These are phyloP conservation scores for Leucopsar rothschildi DNA, from an alignment of 2,113 vertebrate species.

Conservation along the genomic window DNA sequence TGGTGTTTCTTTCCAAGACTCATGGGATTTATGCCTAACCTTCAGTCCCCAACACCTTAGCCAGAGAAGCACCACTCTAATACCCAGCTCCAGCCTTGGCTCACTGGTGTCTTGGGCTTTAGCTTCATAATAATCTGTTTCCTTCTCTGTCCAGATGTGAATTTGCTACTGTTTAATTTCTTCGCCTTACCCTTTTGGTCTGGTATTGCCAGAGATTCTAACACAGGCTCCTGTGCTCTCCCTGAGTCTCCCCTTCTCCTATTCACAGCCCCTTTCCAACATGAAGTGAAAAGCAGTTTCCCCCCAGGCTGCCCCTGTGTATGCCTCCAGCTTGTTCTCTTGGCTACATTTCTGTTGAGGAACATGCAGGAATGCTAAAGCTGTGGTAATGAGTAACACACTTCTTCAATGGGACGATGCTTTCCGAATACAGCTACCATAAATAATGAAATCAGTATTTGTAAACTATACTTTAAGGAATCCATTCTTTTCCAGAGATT, in stretches of 20 bases:
- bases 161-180: neutral
- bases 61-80: neutral
- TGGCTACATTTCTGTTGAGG: slow-evolving; percentile 15
- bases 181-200: neutral
- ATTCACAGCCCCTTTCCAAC: neutral
- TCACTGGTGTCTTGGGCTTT: neutral
- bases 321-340: slow-evolving; percentile 8
- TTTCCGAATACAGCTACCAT: slow-evolving; percentile 41
- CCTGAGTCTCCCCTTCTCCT: neutral
- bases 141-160: neutral
- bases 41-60: neutral
- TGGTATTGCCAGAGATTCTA: neutral
- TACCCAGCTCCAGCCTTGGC: neutral
- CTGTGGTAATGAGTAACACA: slow-evolving; percentile 51
- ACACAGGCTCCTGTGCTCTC: neutral
- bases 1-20: neutral
- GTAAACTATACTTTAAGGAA: slow-evolving; percentile 57
- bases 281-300: slow-evolving; percentile 9
- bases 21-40: neutral
- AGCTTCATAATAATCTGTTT: neutral
- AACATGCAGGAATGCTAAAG: slow-evolving; percentile 35
- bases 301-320: neutral
- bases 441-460: slow-evolving; percentile 63
- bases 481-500: slow-evolving; percentile 45
- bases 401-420: slow-evolving; percentile 22